These are phyloP conservation scores for Myotis pilosus DNA, from an alignment of 2,797 vertebrate species.

Conservation along the genomic window DNA sequence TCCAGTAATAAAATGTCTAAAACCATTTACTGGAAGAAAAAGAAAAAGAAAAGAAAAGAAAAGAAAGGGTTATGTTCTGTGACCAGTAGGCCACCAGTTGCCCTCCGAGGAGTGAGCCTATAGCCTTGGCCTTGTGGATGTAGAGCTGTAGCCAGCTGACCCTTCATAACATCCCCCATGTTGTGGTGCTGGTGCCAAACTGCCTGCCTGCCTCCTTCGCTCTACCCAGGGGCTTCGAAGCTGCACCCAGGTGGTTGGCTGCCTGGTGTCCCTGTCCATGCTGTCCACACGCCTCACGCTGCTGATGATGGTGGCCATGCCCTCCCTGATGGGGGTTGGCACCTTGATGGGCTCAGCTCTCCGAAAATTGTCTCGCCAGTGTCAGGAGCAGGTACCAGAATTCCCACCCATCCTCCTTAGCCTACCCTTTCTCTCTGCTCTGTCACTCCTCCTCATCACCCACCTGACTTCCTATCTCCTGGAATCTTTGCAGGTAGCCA, in stretches of 20 bases:
- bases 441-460: not conserved
- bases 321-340: slow-evolving; percentile 89
- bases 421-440: rapidly evolving
- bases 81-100: not conserved
- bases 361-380: slow-evolving; percentile 90
- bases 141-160: not conserved
- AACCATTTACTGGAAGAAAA: no score
- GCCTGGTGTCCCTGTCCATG: slow-evolving; percentile 93
- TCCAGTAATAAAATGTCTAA: no score
- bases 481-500: slow-evolving; percentile 87
- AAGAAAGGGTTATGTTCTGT: not conserved
- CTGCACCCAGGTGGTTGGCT: slow-evolving; percentile 92
- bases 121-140: not conserved
- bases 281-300: slow-evolving; percentile 94
- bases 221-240: slow-evolving; percentile 92
- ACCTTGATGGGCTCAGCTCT: slow-evolving; percentile 92
- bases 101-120: not conserved
- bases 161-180: not conserved
- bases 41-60: not conserved
- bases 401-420: not conserved
- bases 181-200: rapidly evolving
- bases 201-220: not conserved
- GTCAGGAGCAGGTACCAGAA: slow-evolving; percentile 93
- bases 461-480: not conserved
- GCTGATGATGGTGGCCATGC: slow-evolving; percentile 90